Base-by-base conservation (phyloP, 2,113 vertebrate genomes). In the Hippocampus zosterae region DNA sequence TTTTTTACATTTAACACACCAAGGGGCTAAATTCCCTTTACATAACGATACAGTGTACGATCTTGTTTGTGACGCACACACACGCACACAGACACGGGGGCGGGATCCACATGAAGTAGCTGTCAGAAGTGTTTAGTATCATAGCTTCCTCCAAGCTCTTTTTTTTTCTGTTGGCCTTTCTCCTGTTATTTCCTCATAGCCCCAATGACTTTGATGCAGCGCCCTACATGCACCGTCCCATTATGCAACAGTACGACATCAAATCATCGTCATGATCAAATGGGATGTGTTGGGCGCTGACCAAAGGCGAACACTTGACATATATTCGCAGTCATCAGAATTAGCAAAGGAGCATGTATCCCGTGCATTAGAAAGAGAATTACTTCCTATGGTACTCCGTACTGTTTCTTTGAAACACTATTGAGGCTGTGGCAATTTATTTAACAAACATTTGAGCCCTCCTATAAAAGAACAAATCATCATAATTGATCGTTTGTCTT, bases 41-140 rank as follows among this genome's bases (percentile, higher is more conserved):
- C 41, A 48, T 23, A 65, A 23, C 27, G 19, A 18, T 64, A 64
- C 33, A 25, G 41, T 48, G 23, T 46, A 27, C 29, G 42, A 65
- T 65, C 29, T 50, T 27, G 1, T 25, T 16, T 61, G 66, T 15
- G 46, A 68, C 23, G 62, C n/a, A 57, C 44, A 68, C 50, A 55
- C 73, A 66, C 33, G 42, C 52, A 70, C 41, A 61, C 27, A 65
- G 64, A 70, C 5, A 48, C 59, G 63, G 75, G 65, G 68, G 59
- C 44, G 44, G 37, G 73, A 78, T 75, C 71, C 53, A 81, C 78
- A 77, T 81, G 80, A 79, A 78, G 77, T 63, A 65, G 62, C 71
- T 88, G 87, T 87, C 87, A 71, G 55, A 53, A 74, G 41, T 12
- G 68, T 41, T 87, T 0, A n/a, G 16, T 69, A 27, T 88, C 83